These are phyloP conservation scores for Lasioglossum vierecki DNA, from an alignment of 2,888 invertebrate genomes.

Conservation along the genomic window DNA sequence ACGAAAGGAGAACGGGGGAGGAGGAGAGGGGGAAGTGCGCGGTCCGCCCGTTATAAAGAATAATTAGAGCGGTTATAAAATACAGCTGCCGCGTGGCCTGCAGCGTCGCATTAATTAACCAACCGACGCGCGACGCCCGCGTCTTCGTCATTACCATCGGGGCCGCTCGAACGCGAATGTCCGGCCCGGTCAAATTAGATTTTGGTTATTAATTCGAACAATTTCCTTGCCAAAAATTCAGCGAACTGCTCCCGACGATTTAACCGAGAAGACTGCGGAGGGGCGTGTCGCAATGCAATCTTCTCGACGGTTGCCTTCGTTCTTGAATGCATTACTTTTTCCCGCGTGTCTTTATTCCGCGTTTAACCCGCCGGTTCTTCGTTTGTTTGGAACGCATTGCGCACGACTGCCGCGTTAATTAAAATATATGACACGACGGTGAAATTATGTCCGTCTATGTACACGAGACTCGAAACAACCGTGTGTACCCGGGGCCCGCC, in stretches of 20 bases:
- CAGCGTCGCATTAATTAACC: constrained; percentile 5
- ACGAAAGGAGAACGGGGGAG: not conserved
- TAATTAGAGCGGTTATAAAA: constrained; percentile 7
- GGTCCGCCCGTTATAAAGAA: not conserved
- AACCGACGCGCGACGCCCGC: not conserved
- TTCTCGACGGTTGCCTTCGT: not conserved
- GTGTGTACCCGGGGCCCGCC: not conserved
- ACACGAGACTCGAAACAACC: constrained; percentile 17
- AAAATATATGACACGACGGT: constrained; percentile 35
- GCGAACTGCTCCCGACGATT: not conserved
- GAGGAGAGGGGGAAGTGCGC: too few species aligned
- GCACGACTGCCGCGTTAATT: constrained; percentile 37
- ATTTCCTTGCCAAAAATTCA: not conserved
- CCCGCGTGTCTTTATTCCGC: not conserved
- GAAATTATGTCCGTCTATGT: constrained; percentile 41
- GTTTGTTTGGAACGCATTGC: constrained; percentile 1
- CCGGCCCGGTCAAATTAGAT: not conserved
- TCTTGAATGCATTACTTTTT: constrained; percentile 17
- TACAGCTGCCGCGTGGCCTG: not conserved
- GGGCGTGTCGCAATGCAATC: not conserved
- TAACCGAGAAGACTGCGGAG: not conserved
- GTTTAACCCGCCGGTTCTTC: not conserved
- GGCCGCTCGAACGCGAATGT: not conserved
- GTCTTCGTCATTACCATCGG: constrained; percentile 1
- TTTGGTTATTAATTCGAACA: not conserved